Evolutionary conservation across 2,888 invertebrate genomes (phyloP).

Genomic region (Erebia epiphron): DNA sequence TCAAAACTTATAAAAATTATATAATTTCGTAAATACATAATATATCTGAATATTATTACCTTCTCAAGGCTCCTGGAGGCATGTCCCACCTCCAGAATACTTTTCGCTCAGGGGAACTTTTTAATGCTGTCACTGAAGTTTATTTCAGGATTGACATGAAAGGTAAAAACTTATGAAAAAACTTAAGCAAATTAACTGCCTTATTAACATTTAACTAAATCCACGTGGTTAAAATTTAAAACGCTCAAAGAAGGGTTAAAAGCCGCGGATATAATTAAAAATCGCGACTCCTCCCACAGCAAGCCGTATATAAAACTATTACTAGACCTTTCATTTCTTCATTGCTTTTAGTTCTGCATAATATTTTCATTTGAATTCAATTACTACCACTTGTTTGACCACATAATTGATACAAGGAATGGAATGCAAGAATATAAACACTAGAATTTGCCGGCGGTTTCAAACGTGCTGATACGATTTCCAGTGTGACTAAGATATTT

Average conservation of each 20-base stretch:
- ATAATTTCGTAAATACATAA: too few species aligned
- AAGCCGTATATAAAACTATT: conserved; percentile 5
- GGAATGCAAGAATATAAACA: background rate
- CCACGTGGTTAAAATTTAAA: background rate
- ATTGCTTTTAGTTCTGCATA: conserved; percentile 1
- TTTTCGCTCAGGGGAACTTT: too few species aligned
- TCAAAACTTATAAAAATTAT: too few species aligned
- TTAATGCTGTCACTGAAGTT: too few species aligned
- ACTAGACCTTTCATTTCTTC: conserved; percentile 1
- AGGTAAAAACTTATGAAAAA: too few species aligned
- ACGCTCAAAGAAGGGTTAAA: background rate
- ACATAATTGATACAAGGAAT: background rate
- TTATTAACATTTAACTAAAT: too few species aligned
- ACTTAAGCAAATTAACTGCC: too few species aligned
- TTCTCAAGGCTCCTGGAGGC: too few species aligned
- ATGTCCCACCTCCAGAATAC: too few species aligned
- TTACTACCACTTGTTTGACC: conserved; percentile 10
- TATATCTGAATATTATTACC: too few species aligned
- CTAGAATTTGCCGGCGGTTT: background rate
- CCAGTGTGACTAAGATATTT: background rate
- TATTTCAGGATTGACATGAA: too few species aligned
- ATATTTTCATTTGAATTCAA: conserved; percentile 9
- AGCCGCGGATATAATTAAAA: conserved; percentile 2
- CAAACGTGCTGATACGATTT: background rate
- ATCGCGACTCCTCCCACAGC: background rate